Evolutionary conservation across 2,888 invertebrate genomes (phyloP), one percentile per base, ranked within the genome.

Genomic region (Elgonia sp.): DNA sequence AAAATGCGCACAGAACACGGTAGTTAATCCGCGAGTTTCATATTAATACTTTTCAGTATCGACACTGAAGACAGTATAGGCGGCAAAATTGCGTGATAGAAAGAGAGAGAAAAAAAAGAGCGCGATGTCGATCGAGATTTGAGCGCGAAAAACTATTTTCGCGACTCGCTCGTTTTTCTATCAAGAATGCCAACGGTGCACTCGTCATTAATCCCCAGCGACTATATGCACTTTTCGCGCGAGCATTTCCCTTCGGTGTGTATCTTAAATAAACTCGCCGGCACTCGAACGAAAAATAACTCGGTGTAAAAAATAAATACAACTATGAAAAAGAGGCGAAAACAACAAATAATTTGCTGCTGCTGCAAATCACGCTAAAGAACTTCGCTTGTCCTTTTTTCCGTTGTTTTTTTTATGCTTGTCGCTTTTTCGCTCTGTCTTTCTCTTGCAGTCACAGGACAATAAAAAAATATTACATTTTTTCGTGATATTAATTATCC

Each of bases 191-290:
- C 40, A 73, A 67, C 67, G 67, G 29, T 80, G 79, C 84, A 85
- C 80, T 73, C 84, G 73, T 85, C 84, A 80, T 85, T 85, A 79
- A 79, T 79, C 79, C 84, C 79, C 8, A 46, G 72, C 55, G 72
- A 84, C 69, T 40, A 10, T 76, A 21, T 73, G 73, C 79, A 73
- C 53, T 76, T 84, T 84, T 63, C 69, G 53, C 70, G 63, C 46
- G 62, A 57, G 40, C 55, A 57, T 73, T 73, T 73, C 20, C 60
- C 75, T 60, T 16, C 62, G 37, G 46, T 18, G 57, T 67, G 67
- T 76, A 70, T 85, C 84, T 85, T 85, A 85, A 85, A 85, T 80
- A 85, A 79, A 85, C 79, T 83, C 67, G 20, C 18, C 60, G 29
- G 14, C 55, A 46, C 50, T 79, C 73, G 73, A 67, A 79, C 46